phyloP scores from a whole-genome alignment of 2,113 vertebrate genomes.

The Rhineura floridana region DNA sequence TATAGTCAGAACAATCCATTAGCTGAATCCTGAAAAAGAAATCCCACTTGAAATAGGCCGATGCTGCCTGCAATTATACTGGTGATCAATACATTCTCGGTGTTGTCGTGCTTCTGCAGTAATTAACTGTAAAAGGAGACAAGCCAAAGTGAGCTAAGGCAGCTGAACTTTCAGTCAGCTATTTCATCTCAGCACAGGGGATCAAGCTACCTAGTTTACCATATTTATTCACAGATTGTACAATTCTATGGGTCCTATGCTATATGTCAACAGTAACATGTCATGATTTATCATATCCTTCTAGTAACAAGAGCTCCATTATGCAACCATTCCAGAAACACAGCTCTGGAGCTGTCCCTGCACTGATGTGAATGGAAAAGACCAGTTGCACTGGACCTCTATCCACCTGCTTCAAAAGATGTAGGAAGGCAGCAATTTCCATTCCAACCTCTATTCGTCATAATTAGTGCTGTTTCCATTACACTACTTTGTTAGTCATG shows the following conservation, averaged over 20 bases:
- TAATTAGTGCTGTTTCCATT: too few relatives aligned
- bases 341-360: too few relatives aligned
- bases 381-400: too few relatives aligned
- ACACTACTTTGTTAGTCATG: too few relatives aligned
- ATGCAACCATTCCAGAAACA: too few relatives aligned
- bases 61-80: slow-evolving; percentile 34
- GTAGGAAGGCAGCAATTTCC: too few relatives aligned
- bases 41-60: neutral
- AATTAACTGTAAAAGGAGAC: slow-evolving; percentile 17
- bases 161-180: neutral
- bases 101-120: slow-evolving; percentile 6
- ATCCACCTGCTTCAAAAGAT: too few relatives aligned
- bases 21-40: slow-evolving; percentile 32
- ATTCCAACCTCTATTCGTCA: too few relatives aligned
- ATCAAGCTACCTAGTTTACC: neutral
- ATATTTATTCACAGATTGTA: neutral
- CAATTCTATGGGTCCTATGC: neutral
- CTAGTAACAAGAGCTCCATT: neutral
- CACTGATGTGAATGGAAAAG: too few relatives aligned
- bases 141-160: neutral
- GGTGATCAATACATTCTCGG: slow-evolving; percentile 25
- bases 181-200: slow-evolving; percentile 25
- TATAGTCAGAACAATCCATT: slow-evolving; percentile 31
- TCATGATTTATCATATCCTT: neutral
- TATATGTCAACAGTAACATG: neutral